A percentile compares a stretch with the other conserved stretches of the same genome.
Evolutionary conservation across 1,140 invertebrate genomes (phyloP).

Genomic region (Trichogramma pretiosum): DNA sequence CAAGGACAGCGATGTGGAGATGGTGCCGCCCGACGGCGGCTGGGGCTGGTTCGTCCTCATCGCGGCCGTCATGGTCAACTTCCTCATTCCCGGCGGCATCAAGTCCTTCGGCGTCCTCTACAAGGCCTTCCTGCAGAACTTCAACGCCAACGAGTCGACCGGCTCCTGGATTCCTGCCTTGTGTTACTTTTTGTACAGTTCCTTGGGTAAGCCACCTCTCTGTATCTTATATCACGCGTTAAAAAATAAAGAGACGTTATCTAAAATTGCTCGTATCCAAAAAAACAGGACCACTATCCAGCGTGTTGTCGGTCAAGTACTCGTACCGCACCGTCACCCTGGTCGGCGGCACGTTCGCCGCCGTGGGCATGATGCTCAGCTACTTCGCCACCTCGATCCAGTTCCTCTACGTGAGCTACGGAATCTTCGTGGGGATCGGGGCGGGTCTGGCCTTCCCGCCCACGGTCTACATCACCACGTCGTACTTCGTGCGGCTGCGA

Average conservation of each 20-base stretch:
- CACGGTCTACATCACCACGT: slow-evolving; percentile 83
- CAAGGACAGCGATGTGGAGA: too few relatives aligned
- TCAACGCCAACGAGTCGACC: slow-evolving; percentile 58
- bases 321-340: slow-evolving; percentile 86
- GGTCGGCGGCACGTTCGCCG: slow-evolving; percentile 72
- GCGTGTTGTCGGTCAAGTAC: slow-evolving; percentile 79
- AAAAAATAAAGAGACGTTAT: not conserved
- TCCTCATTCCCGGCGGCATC: slow-evolving; percentile 75
- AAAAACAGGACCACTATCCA: slow-evolving; percentile 72
- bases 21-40: slow-evolving; percentile 57
- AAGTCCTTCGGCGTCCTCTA: slow-evolving; percentile 81
- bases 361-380: slow-evolving; percentile 76
- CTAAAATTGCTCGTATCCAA: not conserved
- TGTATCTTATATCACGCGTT: not conserved
- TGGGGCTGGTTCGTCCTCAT: slow-evolving; percentile 80
- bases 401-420: slow-evolving; percentile 73
- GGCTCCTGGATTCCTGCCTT: slow-evolving; percentile 76
- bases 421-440: slow-evolving; percentile 69
- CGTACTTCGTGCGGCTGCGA: slow-evolving; percentile 72
- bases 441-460: slow-evolving; percentile 75
- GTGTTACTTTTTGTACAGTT: slow-evolving; percentile 79
- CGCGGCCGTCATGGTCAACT: slow-evolving; percentile 70
- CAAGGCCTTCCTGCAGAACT: slow-evolving; percentile 68
- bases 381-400: slow-evolving; percentile 69
- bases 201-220: slow-evolving; percentile 55